These are phyloP conservation scores for Clamator glandarius DNA, from an alignment of 2,797 vertebrate genomes.

Conservation along the genomic window DNA sequence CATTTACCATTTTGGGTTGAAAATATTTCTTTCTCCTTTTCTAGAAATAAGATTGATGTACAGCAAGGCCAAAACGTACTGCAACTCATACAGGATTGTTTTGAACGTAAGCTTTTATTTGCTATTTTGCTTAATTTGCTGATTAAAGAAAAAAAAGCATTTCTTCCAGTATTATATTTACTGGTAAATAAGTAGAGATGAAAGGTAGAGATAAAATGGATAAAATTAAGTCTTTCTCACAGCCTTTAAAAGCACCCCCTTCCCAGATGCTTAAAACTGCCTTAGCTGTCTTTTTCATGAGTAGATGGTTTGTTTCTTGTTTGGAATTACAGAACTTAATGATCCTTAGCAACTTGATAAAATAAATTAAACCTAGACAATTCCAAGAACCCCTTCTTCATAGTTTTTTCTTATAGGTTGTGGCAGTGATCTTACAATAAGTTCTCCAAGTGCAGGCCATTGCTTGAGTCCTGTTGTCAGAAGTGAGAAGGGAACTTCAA, in stretches of 20 bases:
- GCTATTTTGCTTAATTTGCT: not conserved
- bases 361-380: not conserved
- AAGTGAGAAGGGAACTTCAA: not conserved
- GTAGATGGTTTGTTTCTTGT: not conserved
- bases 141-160: not conserved
- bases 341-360: not conserved
- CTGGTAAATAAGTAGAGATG: not conserved
- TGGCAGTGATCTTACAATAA: conserved; percentile 19
- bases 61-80: conserved; percentile 53
- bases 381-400: not conserved
- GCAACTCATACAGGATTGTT: conserved; percentile 72
- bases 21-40: not conserved
- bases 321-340: not conserved
- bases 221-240: not conserved
- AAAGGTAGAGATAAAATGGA: not conserved
- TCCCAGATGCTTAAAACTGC: not conserved
- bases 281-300: not conserved
- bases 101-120: conserved; percentile 74
- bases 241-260: not conserved
- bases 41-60: conserved; percentile 46
- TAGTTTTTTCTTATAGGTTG: conserved; percentile 19
- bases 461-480: not conserved
- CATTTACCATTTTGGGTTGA: not conserved
- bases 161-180: too few species aligned
- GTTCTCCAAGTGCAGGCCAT: conserved; percentile 19